Conservation (phyloP, 2,888 invertebrate species). For the Uloborus plumipes region DNA sequence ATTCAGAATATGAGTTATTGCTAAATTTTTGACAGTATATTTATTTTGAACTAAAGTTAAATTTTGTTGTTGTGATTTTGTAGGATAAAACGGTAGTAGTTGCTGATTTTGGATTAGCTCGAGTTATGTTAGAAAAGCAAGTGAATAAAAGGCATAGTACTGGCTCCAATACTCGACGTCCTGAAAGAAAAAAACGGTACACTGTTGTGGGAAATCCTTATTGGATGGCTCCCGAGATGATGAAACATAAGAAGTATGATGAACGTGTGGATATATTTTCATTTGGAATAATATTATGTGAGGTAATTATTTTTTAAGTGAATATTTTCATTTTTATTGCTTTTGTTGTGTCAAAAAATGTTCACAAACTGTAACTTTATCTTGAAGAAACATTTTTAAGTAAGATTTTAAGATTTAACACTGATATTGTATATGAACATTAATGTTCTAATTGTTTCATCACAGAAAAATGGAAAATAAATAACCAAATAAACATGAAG, state of each 20-base stretch:
- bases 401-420: too few species aligned
- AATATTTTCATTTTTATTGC: background rate
- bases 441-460: too few species aligned
- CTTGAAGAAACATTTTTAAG: too few species aligned
- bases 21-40: too few species aligned
- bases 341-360: too few species aligned
- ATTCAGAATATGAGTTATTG: too few species aligned
- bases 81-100: constrained; percentile 92
- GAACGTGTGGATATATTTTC: constrained; percentile 97
- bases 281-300: constrained; percentile 94
- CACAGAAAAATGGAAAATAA: too few species aligned
- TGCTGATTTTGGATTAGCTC: constrained; percentile 95
- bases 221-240: constrained; percentile 99
- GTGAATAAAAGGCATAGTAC: constrained; percentile 56
- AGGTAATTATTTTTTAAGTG: constrained; percentile 76
- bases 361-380: too few species aligned
- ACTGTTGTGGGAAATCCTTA: constrained; percentile 97
- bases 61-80: constrained; percentile 51
- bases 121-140: constrained; percentile 73
- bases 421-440: too few species aligned
- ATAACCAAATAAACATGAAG: too few species aligned
- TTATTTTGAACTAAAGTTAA: too few species aligned
- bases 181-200: constrained; percentile 86
- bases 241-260: constrained; percentile 95
- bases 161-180: constrained; percentile 74